Evolutionary conservation across 2,113 vertebrate species (phyloP), one percentile per base, ranked within the genome.

Genomic region (Gallinago undulata): DNA sequence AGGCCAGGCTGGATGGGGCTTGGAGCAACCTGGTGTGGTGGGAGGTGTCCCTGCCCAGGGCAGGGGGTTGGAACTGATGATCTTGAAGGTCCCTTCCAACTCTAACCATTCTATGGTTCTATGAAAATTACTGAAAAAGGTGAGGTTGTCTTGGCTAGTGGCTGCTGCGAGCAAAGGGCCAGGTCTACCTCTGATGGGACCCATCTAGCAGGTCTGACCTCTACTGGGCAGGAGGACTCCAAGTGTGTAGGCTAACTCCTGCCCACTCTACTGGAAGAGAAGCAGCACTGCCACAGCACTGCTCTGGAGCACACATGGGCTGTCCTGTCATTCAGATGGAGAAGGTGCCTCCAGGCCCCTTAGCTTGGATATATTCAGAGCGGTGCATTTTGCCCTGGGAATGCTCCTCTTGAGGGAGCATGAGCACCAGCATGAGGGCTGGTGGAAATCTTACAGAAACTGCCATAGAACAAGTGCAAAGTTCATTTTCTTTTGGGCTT

Each of bases 81-180:
- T 45, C 17, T 45, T 45, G 7, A 18, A 45, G 43, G 43, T 45
- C 43, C 43, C 43, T 45, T 45, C 43, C 43, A 45, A 19, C 43
- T 45, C 43, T 45, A 45, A 45, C 43, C 43, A 45, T 45, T 45
- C 43, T 19, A 43, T 43, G 43, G 18, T 45, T 45, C 15, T 45
- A 45, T 45, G 43, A 45, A 93, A 74, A 72, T 17, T 18, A 15
- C n/a, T 57, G 76, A 30, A 60, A n/a, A 66, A 84, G 4, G 4
- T 53, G 56, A 75, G n/a, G 13, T 18, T 59, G 31, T 37, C n/a
- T 72, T 60, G 63, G 27, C 39, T 22, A 9, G 39, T 78, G 55
- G 28, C n/a, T 70, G 28, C 0, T 70, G 28, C 0, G 2, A 41
- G 30, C 24, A 43, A 82, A 62, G 24, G 56, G 31, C 24, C 19